Base-by-base conservation (phyloP, 1,140 invertebrate species). In the Riptortus pedestris region DNA sequence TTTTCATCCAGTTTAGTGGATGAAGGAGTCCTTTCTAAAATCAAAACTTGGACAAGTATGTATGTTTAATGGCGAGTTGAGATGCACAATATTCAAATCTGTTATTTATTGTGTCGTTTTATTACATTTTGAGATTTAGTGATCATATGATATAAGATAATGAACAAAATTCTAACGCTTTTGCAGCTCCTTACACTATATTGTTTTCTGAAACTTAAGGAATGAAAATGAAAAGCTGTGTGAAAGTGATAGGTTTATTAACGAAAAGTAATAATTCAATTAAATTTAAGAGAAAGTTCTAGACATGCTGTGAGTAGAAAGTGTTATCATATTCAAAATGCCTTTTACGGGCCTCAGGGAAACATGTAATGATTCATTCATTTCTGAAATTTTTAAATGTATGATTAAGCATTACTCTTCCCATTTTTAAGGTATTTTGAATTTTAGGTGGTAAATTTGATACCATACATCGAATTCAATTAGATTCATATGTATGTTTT, bases 141-240 rank as follows among this genome's bases (percentile, higher is more conserved):
- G 59, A 51, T 60, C 18, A 60, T 47, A 65, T 60, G 55, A 51
- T 60, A 52, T 43, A 64, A 43, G 48, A 22, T 64, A 64, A 65
- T 43, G 38, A 65, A 64, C 31, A 48, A 65, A 65, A 65, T 65
- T 65, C 64, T 65, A 65, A 65, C 64, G 64, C 64, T 65, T 65
- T 55, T 61, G 61, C 58, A 65, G 43, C 59, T 59, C 63, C 62
- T 57, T 59, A 60, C 64, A 65, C 31, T 24, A 60, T 55, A n/a
- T 51, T 52, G 58, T 52, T 59, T 59, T 59, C 28, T 28, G 57
- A 59, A 26, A 16, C 11, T 7, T 14, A 38, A 38, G 31, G 14
- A 38, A 38, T 38, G 31, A 33, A 22, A 16, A 31, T 38, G 16
- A 29, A 31, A 26, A 59, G 24, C 16, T 57, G 28, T 31, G 28